Evolutionary conservation across 1,140 invertebrate genomes (phyloP).

Genomic region (Anoplophora glabripennis): DNA sequence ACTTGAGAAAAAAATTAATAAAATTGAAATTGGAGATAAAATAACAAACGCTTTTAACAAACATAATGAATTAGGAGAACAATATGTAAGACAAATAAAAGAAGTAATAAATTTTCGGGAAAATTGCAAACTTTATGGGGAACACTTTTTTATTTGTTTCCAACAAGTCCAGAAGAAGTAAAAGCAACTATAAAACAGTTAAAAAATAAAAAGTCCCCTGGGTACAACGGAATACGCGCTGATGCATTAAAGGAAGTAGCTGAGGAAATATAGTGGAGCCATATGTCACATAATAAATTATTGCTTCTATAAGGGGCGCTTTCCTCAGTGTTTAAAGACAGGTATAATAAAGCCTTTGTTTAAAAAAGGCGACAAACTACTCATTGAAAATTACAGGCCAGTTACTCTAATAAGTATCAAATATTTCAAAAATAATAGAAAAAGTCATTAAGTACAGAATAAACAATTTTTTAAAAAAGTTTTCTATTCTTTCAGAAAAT

Average conservation of each 20-base stretch:
- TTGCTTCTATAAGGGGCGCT: conserved; percentile 2
- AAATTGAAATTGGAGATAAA: not conserved
- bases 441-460: not conserved
- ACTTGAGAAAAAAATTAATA: not conserved
- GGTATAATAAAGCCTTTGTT: conserved; percentile 9
- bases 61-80: not conserved
- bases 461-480: not conserved
- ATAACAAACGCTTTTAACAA: not conserved
- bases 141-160: conserved; percentile 1
- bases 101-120: not conserved
- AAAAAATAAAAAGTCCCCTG: conserved; percentile 1
- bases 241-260: not conserved
- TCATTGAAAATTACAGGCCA: conserved; percentile 9
- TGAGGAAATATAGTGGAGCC: conserved; percentile 8
- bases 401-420: conserved; percentile 7
- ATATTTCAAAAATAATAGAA: conserved; percentile 9
- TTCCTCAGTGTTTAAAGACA: conserved; percentile 1
- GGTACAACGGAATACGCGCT: conserved; percentile 5
- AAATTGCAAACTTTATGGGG: too few species aligned
- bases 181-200: conserved; percentile 3
- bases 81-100: not conserved
- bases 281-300: conserved; percentile 1
- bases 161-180: conserved; percentile 7
- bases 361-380: not conserved
- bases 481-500: not conserved